phyloP scores from a whole-genome alignment of 1,140 invertebrate genomes.

The Daktulosphaira vitifoliae region DNA sequence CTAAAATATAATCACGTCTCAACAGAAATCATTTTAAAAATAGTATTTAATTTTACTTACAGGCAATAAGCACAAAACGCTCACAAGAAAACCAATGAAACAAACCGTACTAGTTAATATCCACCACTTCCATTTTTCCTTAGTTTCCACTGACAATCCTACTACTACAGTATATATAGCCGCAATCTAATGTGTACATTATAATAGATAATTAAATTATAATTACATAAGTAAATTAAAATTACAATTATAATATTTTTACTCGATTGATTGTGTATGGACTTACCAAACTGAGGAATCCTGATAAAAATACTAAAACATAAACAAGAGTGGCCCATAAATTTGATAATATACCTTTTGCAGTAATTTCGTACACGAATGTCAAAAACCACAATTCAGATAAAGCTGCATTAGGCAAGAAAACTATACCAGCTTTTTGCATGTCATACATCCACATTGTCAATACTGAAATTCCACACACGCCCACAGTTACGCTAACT shows the following conservation, averaged over 20 bases:
- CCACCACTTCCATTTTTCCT: conserved; percentile 44
- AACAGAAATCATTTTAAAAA: too few relatives aligned
- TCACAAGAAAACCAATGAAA: conserved; percentile 42
- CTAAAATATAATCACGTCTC: conserved; percentile 33
- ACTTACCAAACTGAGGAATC: conserved; percentile 48
- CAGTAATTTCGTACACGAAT: conserved; percentile 45
- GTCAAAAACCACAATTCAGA: conserved; percentile 45
- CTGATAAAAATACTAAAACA: conserved; percentile 44
- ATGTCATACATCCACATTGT: conserved; percentile 42
- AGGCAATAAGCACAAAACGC: conserved; percentile 40
- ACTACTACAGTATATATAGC: conserved; percentile 46
- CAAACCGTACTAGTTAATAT: conserved; percentile 40
- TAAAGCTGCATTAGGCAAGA: conserved; percentile 34
- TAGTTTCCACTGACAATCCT: conserved; percentile 44
- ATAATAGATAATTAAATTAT: too few relatives aligned
- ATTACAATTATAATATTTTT: too few relatives aligned
- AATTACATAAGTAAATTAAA: too few relatives aligned
- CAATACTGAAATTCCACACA: conserved; percentile 43
- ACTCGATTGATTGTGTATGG: too few relatives aligned
- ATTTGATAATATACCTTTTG: conserved; percentile 39
- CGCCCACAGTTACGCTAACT: conserved; percentile 45
- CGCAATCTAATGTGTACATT: conserved; percentile 46
- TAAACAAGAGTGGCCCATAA: conserved; percentile 45
- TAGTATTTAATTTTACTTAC: conserved; percentile 40
- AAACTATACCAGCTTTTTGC: conserved; percentile 30